Evolutionary conservation across 2,113 vertebrate genomes (phyloP).

Genomic region (Emydocephalus ijimae): DNA sequence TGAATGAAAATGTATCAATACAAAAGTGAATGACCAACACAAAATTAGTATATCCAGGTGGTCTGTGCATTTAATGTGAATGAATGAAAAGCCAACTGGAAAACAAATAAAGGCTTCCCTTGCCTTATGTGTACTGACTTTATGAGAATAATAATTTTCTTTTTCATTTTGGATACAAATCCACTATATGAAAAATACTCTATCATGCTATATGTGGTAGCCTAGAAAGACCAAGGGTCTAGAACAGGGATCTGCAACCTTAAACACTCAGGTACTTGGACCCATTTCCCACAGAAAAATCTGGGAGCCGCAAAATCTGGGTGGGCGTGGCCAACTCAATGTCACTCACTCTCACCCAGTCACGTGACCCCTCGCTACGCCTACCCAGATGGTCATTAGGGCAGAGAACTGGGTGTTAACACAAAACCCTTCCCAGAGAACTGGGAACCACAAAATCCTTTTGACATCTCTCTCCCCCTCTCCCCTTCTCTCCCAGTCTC

Average conservation of each 20-base stretch:
- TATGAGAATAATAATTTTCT: not conserved
- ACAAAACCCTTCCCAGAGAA: no score
- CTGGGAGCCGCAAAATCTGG: no score
- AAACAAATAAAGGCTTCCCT: not conserved
- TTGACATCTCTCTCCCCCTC: no score
- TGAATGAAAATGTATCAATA: not conserved
- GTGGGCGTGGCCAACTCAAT: no score
- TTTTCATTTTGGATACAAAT: not conserved
- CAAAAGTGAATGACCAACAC: not conserved
- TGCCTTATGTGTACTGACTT: not conserved
- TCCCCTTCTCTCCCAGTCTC: no score
- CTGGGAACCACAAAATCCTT: no score
- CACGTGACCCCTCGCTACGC: no score
- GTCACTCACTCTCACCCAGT: no score
- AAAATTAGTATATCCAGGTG: not conserved
- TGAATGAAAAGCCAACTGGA: not conserved
- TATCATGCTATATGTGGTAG: not conserved
- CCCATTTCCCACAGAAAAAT: no score
- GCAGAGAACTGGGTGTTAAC: no score
- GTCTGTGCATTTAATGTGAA: not conserved
- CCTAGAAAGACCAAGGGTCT: not conserved
- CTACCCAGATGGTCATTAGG: no score
- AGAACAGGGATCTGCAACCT: not conserved
- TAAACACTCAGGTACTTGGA: no score
- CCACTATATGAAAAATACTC: not conserved